Percentiles rank a stretch among this genome's conserved stretches.
Conservation (phyloP, 2,888 invertebrate genomes). For the Keiferia lycopersicella region DNA sequence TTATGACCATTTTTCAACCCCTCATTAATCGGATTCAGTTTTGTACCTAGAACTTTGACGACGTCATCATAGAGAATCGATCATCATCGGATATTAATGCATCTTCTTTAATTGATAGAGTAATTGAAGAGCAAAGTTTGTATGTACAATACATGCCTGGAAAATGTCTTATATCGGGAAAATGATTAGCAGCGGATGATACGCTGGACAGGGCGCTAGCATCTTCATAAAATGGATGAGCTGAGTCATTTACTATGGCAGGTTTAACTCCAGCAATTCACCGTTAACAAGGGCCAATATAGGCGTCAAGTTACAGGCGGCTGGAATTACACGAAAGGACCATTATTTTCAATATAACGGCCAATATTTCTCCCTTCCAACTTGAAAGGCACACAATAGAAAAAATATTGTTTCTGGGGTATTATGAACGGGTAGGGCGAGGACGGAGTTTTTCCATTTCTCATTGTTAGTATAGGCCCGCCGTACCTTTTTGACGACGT, state of each 20-base stretch:
- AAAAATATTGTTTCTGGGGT: conserved; percentile 11
- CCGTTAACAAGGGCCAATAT: neutral
- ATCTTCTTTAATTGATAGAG: too few species aligned
- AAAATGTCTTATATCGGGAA: too few species aligned
- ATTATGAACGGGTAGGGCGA: conserved; percentile 2
- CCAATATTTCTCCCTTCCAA: neutral
- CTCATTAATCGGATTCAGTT: too few species aligned
- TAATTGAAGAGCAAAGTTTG: too few species aligned
- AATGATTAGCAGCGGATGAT: too few species aligned
- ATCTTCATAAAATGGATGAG: neutral
- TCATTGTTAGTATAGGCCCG: conserved; percentile 8
- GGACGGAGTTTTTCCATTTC: neutral
- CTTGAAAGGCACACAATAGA: neutral
- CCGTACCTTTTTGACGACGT: neutral
- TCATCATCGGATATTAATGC: too few species aligned
- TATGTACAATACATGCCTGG: too few species aligned
- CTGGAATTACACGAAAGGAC: neutral
- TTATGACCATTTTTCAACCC: too few species aligned
- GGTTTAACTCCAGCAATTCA: neutral
- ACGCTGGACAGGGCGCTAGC: too few species aligned
- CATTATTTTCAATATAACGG: conserved; percentile 6
- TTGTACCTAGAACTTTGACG: neutral
- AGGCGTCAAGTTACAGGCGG: neutral
- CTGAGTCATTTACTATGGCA: neutral
- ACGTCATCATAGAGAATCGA: neutral